Base-by-base conservation (phyloP, 1,140 invertebrate species). In the Drosophila baimaii region DNA sequence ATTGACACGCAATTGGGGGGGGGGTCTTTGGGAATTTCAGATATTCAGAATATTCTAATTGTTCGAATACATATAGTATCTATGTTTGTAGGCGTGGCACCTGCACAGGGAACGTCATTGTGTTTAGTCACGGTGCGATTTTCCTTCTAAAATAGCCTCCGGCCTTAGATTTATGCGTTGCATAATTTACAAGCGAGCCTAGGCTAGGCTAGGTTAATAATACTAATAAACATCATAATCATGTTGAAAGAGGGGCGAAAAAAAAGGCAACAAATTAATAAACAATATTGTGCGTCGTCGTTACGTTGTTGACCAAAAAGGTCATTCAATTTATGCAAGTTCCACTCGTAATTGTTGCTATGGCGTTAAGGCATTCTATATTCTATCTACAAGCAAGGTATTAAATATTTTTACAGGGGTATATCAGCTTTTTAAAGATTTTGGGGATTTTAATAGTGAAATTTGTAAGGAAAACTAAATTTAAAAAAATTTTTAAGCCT, bases 251-350 rank as follows among this genome's bases (percentile, higher is more conserved):
- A 72, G 69, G 23, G 29, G 12, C n/a, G n/a, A n/a, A n/a, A 29
- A 10, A 59, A 46, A 54, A 37, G 27, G 33, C 23, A 61, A n/a
- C 21, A 77, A 49, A 47, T 56, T n/a, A 25, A 61, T n/a, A n/a
- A 55, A 68, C 58, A 64, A 59, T 66, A 70, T 83, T 79, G 68
- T 86, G 79, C 79, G 83, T 86, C 80, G 79, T 82, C 79, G 79
- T 82, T 82, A 82, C 79, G 79, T 82, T 78, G 39, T 25, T 82
- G 76, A 86, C 79, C 83, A 88, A 86, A 86, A 86, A 83, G 83
- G 84, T 86, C 83, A 86, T 56, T 59, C 64, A 74, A 73, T 88
- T 74, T 59, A 82, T 77, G 59, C 71, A 52, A 54, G 39, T 78
- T 55, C 47, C 23, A 58, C 51, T 66, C 12, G 77, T 81, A 71